Evolutionary conservation across 2,888 invertebrate genomes (phyloP), one percentile per base, ranked within the genome.

Genomic region (Lasioglossum leucozonium): DNA sequence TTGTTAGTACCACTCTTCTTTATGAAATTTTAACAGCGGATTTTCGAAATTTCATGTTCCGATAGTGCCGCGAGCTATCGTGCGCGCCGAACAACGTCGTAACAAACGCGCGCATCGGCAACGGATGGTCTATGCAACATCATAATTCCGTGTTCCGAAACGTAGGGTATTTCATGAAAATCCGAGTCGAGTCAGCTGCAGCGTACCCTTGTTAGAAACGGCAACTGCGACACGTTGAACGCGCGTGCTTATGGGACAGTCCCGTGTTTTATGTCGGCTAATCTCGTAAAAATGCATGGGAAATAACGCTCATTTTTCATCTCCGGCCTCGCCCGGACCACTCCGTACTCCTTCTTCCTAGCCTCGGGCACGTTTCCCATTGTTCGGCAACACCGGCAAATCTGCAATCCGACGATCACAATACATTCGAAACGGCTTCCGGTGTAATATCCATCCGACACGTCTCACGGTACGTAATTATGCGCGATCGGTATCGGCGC

Each of bases 241-340:
- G 91, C 91, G 91, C 93, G 92, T 92, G 92, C 92, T 91, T 92
- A 91, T 92, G 88, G 90, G 89, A 88, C 91, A 83, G 89, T 90
- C 85, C 87, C 86, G 88, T 93, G 92, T 93, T 93, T 93, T 93
- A 93, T 91, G 91, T 85, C 87, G 89, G 90, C 92, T 93, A 93
- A 93, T 93, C 93, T 93, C 93, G 92, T 93, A 93, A 93, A 93
- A 93, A 93, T 93, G 92, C 92, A 93, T 93, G 92, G 91, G 92
- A 91, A 93, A 93, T 93, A 92, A 91, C 89, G 87, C 89, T 88
- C 92, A 89, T 92, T 91, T 91, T 92, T 93, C 91, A 92, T 90
- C 87, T 89, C 72, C 30, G 40, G 13, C 26, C 16, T 44, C 13
- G 22, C 16, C 78, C 82, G 10, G 1, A 22, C 77, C 67, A 51